A percentile compares a stretch with the other conserved stretches of the same genome.
Conservation (phyloP, 2,113 vertebrate genomes). For the Haplochromis vanheusdeni region DNA sequence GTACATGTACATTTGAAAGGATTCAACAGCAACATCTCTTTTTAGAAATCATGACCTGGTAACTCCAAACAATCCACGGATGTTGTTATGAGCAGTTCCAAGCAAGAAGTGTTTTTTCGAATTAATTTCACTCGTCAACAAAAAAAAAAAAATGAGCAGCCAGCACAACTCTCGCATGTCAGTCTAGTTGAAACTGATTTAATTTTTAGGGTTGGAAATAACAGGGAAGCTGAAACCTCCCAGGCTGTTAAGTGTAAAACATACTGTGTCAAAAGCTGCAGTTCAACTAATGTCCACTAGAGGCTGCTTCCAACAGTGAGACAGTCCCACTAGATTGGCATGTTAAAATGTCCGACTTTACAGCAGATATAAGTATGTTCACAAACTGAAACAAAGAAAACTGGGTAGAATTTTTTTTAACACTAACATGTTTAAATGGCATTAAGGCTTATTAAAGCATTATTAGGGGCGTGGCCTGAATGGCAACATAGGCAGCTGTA, state of each 20-base stretch:
- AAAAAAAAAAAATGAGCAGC: background rate
- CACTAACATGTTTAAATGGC: background rate
- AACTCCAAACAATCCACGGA: background rate
- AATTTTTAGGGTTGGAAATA: background rate
- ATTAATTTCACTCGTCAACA: too few species aligned
- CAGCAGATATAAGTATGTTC: background rate
- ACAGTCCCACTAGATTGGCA: background rate
- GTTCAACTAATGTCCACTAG: background rate
- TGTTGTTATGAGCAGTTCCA: background rate
- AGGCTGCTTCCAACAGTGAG: background rate
- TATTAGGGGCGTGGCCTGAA: background rate
- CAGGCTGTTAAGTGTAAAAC: background rate
- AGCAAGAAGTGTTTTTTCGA: background rate
- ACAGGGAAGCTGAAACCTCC: background rate
- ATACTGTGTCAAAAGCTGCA: background rate
- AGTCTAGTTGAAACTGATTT: background rate
- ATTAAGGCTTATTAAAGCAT: background rate
- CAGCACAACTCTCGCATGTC: background rate
- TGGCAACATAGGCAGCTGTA: background rate
- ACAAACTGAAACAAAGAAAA: background rate
- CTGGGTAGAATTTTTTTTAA: background rate
- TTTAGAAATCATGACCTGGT: background rate
- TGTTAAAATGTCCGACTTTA: background rate
- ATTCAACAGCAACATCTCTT: background rate
- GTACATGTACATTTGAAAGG: background rate